Conservation (phyloP, 2,888 invertebrate species). For the Saturnia pavonia region DNA sequence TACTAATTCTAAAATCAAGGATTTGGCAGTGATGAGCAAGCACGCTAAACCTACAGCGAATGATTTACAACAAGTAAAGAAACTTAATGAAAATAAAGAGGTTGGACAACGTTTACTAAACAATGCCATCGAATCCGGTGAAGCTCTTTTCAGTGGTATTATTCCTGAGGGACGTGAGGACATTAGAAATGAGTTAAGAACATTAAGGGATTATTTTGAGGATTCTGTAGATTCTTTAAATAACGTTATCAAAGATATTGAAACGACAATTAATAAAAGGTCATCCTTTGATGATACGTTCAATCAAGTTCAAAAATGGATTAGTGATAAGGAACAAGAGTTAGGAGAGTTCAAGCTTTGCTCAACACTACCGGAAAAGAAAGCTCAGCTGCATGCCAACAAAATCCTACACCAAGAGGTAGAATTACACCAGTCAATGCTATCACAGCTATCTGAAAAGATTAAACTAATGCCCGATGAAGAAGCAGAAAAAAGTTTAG, state of each 20-base stretch:
- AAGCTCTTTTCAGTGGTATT: conserved; percentile 92
- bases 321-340: conserved; percentile 89
- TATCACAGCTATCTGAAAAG: conserved; percentile 92
- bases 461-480: conserved; percentile 89
- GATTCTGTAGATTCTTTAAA: conserved; percentile 92
- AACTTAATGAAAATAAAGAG: conserved; percentile 88
- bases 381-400: conserved; percentile 90
- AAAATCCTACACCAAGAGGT: conserved; percentile 93
- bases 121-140: conserved; percentile 92
- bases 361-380: conserved; percentile 93
- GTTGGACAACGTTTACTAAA: conserved; percentile 89
- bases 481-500: conserved; percentile 88
- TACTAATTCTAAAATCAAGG: conserved; percentile 88
- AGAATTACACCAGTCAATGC: conserved; percentile 90
- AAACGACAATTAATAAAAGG: conserved; percentile 93
- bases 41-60: conserved; percentile 89
- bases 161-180: conserved; percentile 93
- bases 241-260: conserved; percentile 92
- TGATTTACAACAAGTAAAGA: conserved; percentile 89
- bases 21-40: conserved; percentile 87
- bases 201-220: conserved; percentile 91
- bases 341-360: conserved; percentile 87
- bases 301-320: conserved; percentile 93
- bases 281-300: conserved; percentile 96
- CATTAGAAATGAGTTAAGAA: conserved; percentile 90